Conservation (phyloP, 2,888 invertebrate species). For the Dicycla oo region DNA sequence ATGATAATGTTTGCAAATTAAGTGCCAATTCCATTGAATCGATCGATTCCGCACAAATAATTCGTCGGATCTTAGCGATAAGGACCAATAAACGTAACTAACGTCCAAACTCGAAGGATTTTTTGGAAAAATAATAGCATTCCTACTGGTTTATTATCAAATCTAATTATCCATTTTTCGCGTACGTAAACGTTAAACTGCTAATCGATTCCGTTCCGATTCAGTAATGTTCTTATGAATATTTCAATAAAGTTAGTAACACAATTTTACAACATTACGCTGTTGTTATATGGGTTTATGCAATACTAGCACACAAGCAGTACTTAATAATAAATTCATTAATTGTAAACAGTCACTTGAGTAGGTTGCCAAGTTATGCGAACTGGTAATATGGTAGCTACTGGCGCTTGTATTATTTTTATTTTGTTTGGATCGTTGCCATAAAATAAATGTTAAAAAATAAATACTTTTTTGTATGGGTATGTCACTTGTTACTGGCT, state of each 20-base stretch:
- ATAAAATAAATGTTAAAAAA: conserved; percentile 33
- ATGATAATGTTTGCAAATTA: too few relatives aligned
- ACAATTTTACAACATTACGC: conserved; percentile 47
- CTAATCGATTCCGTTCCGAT: conserved; percentile 38
- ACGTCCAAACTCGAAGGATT: conserved; percentile 28
- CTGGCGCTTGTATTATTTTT: conserved; percentile 16
- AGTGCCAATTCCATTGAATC: conserved; percentile 15
- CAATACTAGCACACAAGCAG: conserved; percentile 58
- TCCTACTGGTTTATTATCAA: conserved; percentile 21
- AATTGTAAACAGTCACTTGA: conserved; percentile 52
- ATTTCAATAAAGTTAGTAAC: conserved; percentile 35
- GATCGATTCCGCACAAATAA: conserved; percentile 4
- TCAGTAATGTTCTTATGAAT: conserved; percentile 48
- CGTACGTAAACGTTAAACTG: conserved; percentile 21
- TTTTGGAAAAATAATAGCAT: conserved; percentile 42
- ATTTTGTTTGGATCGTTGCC: conserved; percentile 43
- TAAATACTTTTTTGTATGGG: not conserved
- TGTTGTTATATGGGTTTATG: conserved; percentile 50
- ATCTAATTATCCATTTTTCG: conserved; percentile 31
- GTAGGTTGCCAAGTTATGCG: conserved; percentile 43
- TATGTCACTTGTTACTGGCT: not conserved
- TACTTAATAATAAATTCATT: conserved; percentile 56
- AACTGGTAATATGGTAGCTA: conserved; percentile 47
- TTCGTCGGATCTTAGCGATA: conserved; percentile 31
- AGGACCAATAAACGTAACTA: too few relatives aligned